phyloP scores from a whole-genome alignment of 2,797 vertebrate species.

The Menidia menidia region DNA sequence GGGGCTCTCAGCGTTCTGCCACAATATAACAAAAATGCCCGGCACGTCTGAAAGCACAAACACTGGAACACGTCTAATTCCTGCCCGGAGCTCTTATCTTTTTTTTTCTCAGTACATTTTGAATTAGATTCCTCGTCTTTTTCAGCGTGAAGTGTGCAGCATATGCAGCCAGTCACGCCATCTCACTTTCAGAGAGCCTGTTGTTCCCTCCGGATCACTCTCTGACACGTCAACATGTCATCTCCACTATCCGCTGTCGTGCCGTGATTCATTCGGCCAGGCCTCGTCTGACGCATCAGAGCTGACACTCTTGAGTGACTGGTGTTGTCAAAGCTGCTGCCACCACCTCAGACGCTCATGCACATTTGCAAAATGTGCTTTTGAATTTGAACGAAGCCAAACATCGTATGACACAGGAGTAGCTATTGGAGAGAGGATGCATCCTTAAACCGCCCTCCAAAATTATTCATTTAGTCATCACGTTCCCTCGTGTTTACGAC shows the following conservation, averaged over 20 bases:
- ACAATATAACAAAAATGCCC: conserved; percentile 34
- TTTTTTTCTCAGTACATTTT: conserved; percentile 43
- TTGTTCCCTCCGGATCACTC: conserved; percentile 32
- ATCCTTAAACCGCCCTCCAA: background rate
- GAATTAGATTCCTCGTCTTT: conserved; percentile 26
- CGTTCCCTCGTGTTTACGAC: background rate
- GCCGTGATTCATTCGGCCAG: conserved; percentile 35
- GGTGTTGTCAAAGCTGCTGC: conserved; percentile 63
- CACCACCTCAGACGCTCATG: conserved; percentile 40
- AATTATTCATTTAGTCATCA: background rate
- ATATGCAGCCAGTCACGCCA: conserved; percentile 27
- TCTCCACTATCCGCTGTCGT: conserved; percentile 48
- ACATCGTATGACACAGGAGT: background rate
- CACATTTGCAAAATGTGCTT: conserved; percentile 23
- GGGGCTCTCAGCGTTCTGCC: conserved; percentile 25
- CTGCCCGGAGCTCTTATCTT: conserved; percentile 28
- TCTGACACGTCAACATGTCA: conserved; percentile 55
- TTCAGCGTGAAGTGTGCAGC: conserved; percentile 26
- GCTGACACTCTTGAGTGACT: conserved; percentile 51
- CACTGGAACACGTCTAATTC: conserved; percentile 40
- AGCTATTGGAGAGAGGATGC: background rate
- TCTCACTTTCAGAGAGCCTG: conserved; percentile 32
- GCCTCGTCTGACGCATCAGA: conserved; percentile 61
- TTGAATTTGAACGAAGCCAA: conserved; percentile 9
- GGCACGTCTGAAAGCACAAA: conserved; percentile 28